Evolutionary conservation across 2,888 invertebrate genomes (phyloP).

Genomic region (Amphipoea oculea): DNA sequence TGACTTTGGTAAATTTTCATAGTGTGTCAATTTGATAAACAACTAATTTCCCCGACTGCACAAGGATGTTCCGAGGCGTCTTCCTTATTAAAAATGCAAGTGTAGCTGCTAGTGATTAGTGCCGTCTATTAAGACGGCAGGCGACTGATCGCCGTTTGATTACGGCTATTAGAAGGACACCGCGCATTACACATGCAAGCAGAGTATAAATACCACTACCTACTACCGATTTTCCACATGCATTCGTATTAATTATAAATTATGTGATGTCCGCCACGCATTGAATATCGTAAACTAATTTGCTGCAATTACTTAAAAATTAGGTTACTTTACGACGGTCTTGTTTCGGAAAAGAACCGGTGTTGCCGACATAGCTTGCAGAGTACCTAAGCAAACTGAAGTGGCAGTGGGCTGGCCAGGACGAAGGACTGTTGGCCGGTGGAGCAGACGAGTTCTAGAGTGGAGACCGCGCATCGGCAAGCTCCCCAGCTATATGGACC

Average conservation of each 20-base stretch:
- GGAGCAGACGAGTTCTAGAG: not conserved
- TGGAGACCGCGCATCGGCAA: too few species aligned
- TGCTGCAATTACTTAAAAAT: not conserved
- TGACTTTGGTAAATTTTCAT: not conserved
- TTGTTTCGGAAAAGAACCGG: not conserved
- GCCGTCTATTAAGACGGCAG: not conserved
- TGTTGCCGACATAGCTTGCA: not conserved
- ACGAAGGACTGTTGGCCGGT: not conserved
- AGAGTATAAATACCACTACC: not conserved
- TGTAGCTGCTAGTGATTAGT: too few species aligned
- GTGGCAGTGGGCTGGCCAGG: not conserved
- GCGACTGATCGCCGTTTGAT: not conserved
- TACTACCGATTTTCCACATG: not conserved
- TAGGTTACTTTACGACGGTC: not conserved
- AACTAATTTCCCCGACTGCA: not conserved
- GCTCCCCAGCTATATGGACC: too few species aligned
- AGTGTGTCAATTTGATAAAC: not conserved
- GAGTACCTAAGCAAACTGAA: not conserved
- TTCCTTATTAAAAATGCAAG: not conserved
- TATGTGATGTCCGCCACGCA: too few species aligned
- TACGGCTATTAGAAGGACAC: not conserved
- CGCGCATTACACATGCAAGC: constrained; percentile 1
- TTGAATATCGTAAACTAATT: not conserved
- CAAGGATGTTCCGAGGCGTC: too few species aligned
- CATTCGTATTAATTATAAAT: not conserved